phyloP scores from a whole-genome alignment of 2,888 invertebrate species.

The Hypselothyrea guttata region DNA sequence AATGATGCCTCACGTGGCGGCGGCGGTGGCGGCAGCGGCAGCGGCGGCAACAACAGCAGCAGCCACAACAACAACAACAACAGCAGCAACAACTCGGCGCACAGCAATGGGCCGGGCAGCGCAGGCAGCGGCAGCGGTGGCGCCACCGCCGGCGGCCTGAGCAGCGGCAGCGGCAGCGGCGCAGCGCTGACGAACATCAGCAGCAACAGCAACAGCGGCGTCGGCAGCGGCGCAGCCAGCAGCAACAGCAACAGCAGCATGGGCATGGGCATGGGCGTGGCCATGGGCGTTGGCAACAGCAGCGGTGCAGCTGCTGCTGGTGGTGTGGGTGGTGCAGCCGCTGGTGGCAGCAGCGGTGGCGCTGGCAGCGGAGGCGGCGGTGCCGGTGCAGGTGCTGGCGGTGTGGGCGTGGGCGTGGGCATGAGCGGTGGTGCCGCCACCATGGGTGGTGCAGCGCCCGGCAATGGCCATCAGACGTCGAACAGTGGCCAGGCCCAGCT shows the following conservation, averaged over 20 bases:
- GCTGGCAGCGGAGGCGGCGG: slow-evolving; percentile 28
- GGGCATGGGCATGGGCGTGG: slow-evolving; percentile 13
- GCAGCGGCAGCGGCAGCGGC: slow-evolving; percentile 46
- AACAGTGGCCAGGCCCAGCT: slow-evolving; percentile 49
- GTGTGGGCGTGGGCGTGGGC: slow-evolving; percentile 35
- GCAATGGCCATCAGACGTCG: slow-evolving; percentile 46
- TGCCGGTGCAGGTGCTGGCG: slow-evolving; percentile 29
- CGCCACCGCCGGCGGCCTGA: slow-evolving; percentile 28
- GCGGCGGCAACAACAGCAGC: slow-evolving; percentile 38
- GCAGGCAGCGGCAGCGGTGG: slow-evolving; percentile 63
- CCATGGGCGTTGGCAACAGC: slow-evolving; percentile 18
- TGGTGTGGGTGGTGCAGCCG: slow-evolving; percentile 37
- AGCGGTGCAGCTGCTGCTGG: slow-evolving; percentile 32
- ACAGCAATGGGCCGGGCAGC: slow-evolving; percentile 72
- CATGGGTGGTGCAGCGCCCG: slow-evolving; percentile 26
- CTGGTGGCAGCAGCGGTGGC: slow-evolving; percentile 39
- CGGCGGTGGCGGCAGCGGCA: slow-evolving; percentile 24
- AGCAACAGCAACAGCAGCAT: slow-evolving; percentile 37
- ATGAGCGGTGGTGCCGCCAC: slow-evolving; percentile 43
- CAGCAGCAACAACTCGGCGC: slow-evolving; percentile 54
- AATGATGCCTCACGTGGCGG: too few relatives aligned
- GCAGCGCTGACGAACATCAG: slow-evolving; percentile 26
- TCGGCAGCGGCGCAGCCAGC: slow-evolving; percentile 21
- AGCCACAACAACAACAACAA: slow-evolving; percentile 41
- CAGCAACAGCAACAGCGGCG: slow-evolving; percentile 27